Base-by-base conservation (phyloP, 2,888 invertebrate species). In the Caenorhabditis virilis region DNA sequence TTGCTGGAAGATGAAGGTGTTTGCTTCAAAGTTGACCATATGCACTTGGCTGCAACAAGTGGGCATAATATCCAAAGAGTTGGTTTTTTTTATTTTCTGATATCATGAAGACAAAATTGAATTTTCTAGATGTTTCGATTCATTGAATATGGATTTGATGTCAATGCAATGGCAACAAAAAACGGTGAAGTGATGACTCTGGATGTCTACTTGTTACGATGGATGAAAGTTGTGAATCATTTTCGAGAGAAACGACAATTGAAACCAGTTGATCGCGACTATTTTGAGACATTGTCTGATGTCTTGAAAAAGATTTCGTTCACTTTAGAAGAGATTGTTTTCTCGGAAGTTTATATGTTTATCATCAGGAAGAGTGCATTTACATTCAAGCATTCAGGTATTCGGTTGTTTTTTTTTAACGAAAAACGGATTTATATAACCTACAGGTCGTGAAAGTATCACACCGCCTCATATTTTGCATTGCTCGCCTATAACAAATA, bases 381-480 rank as follows among this genome's bases (percentile, higher is more conserved):
- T 7, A 36, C 16, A 16, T 3, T 7, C n/a, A n/a, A n/a, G 13
- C 4, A 7, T 4, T n/a, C 16, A 7, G 36, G 16, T 5, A 7
- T 15, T 36, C 4, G 16, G 36, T 4, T 3, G 15, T 15, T 7
- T 43, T 52, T 52, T 47, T 16, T 16, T 9, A 5, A 18, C 20
- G 27, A n/a, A n/a, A n/a, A n/a, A n/a, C n/a, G n/a, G n/a, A n/a
- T n/a, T n/a, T n/a, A n/a, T n/a, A n/a, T n/a, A n/a, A n/a, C n/a
- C n/a, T n/a, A n/a, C n/a, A n/a, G 11, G 5, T 26, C n/a, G 45
- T 57, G 52, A 47, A 25, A 46, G 43, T 6, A 22, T 62, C 25
- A 57, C 62, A 0, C 25, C 33, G 18, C 45, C 56, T 11, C 62
- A 62, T 38, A 53, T 57, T 9, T 20, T 62, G 23, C 56, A 52